A percentile compares a stretch with the other conserved stretches of the same genome.
Conservation (phyloP, 2,888 invertebrate genomes). For the Leucophora obtusa region DNA sequence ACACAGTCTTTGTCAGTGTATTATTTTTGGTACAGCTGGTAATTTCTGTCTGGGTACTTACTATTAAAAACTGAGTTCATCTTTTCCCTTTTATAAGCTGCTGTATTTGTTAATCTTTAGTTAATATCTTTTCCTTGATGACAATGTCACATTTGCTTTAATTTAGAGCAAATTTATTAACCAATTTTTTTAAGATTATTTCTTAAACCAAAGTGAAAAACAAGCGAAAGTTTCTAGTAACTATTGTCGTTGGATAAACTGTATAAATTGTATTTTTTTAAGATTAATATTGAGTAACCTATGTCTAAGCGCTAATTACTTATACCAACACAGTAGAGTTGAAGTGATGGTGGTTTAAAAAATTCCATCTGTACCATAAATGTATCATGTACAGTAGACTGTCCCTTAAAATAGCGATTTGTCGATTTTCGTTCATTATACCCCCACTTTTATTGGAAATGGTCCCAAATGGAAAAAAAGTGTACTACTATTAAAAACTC, state of each 20-base stretch:
- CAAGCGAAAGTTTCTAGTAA: constrained; percentile 38
- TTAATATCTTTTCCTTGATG: constrained; percentile 46
- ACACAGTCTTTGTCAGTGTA: too few species aligned
- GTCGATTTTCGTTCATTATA: too few species aligned
- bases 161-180: constrained; percentile 59
- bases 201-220: constrained; percentile 39
- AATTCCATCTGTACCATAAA: background rate
- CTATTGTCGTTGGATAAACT: constrained; percentile 27
- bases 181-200: constrained; percentile 35
- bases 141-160: constrained; percentile 55
- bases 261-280: constrained; percentile 28
- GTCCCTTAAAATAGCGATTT: too few species aligned
- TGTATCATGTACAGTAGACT: too few species aligned
- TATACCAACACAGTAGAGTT: constrained; percentile 21
- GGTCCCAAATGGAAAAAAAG: too few species aligned
- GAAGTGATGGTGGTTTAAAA: constrained; percentile 23
- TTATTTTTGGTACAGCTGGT: too few species aligned
- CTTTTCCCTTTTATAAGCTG: background rate
- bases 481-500: too few species aligned
- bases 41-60: too few species aligned
- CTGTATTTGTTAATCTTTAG: constrained; percentile 25
- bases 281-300: constrained; percentile 64
- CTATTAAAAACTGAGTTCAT: too few species aligned
- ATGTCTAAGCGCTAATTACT: constrained; percentile 64
- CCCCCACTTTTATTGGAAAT: too few species aligned